Percentiles rank a stretch among this genome's conserved stretches.
phyloP scores from a whole-genome alignment of 2,113 vertebrate genomes.

The Neoarius graeffei region DNA sequence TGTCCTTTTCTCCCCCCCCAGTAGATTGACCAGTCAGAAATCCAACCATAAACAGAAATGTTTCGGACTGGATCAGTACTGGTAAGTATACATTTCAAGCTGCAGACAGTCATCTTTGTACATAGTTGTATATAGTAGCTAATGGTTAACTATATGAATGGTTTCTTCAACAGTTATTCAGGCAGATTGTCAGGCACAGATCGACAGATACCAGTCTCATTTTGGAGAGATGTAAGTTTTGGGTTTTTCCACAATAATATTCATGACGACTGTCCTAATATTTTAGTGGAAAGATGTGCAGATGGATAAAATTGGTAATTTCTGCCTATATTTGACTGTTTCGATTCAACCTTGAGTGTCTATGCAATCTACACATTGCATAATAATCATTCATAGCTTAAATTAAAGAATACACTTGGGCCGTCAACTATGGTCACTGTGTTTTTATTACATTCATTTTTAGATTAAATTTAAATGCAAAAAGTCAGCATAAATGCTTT shows the following conservation, averaged over 20 bases:
- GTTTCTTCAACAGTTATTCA: slow-evolving; percentile 73
- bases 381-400: no score
- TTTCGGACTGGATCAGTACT: slow-evolving; percentile 66
- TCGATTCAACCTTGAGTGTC: no score
- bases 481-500: no score
- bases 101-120: neutral
- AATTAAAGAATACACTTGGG: no score
- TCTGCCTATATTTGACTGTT: no score
- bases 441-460: no score
- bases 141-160: neutral
- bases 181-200: slow-evolving; percentile 76
- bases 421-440: no score
- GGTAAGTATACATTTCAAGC: slow-evolving; percentile 47
- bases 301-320: no score
- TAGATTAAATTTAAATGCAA: no score
- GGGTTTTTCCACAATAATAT: neutral
- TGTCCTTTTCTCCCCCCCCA: neutral
- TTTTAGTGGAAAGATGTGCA: neutral
- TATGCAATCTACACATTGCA: no score
- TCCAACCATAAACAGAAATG: slow-evolving; percentile 60
- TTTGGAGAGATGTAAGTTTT: slow-evolving; percentile 89
- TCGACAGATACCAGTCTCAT: slow-evolving; percentile 75
- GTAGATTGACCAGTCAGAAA: neutral
- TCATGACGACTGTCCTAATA: neutral
- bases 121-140: no score